These are phyloP conservation scores for Bimastos eiseni DNA, from an alignment of 2,888 invertebrate genomes.

Conservation along the genomic window DNA sequence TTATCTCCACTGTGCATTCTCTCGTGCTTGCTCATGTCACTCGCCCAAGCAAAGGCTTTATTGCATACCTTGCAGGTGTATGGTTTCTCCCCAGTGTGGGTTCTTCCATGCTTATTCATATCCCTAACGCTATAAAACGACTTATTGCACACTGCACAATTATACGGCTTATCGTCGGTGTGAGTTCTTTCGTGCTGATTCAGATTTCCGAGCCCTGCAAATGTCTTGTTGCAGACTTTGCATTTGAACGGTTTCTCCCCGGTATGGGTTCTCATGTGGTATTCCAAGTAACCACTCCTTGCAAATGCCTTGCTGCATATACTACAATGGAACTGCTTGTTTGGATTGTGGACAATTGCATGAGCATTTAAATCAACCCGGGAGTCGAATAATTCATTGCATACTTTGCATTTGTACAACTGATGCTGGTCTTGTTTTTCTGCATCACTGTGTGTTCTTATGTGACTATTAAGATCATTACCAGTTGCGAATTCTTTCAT, in stretches of 20 bases:
- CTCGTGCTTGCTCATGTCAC: background rate
- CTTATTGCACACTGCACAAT: no score
- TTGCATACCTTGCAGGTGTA: background rate
- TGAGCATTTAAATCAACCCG: no score
- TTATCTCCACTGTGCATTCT: conserved; percentile 13
- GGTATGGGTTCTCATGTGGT: conserved; percentile 92
- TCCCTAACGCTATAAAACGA: conserved; percentile 65
- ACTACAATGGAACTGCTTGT: background rate
- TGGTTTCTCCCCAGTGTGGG: background rate
- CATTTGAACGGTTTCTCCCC: conserved; percentile 99
- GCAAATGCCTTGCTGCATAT: background rate
- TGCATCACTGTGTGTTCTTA: no score
- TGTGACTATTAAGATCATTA: no score
- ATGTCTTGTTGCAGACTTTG: conserved; percentile 74
- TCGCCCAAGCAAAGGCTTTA: background rate
- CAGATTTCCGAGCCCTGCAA: background rate
- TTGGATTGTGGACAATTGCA: background rate
- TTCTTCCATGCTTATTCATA: conserved; percentile 92
- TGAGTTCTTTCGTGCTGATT: background rate
- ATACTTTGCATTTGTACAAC: no score
- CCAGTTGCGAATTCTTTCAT: no score
- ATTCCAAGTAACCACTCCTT: background rate
- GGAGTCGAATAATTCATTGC: no score
- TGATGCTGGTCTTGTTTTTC: no score
- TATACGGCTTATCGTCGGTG: background rate